Evolutionary conservation across 1,140 invertebrate genomes (phyloP), one percentile per base, ranked within the genome.

Genomic region (Bombus pyrosoma): DNA sequence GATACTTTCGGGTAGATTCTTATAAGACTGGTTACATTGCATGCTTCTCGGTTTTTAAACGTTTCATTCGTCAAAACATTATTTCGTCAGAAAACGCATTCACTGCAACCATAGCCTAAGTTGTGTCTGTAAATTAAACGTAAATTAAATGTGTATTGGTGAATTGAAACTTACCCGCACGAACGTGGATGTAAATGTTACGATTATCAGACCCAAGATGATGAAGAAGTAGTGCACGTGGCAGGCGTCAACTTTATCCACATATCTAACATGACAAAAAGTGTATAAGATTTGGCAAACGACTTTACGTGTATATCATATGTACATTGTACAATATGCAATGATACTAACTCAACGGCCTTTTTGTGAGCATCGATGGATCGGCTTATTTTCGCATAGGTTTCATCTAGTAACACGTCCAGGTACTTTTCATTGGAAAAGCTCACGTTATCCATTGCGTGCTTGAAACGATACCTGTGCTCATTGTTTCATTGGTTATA

Each of bases 381-480:
- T 32, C 18, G 28, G 12, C 10, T 34, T 10, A 79, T 22, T 43
- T 43, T 43, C 39, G 37, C 22, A 18, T 79, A 68, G 32, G 37
- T 25, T 43, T 66, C 15, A 32, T 64, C 39, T 5, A 41, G 32
- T 25, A 43, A 1, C 28, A 1, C 37, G 4, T 13, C 8, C 8
- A 10, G 25, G 2, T 64, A 22, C n/a, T 66, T 78, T 28, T 66
- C 39, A 13, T 66, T 25, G 2, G 0, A 0, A 18, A 43, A 13
- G 1, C 34, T 22, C 3, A 37, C 22, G 15, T 32, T 39, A 25
- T 79, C 77, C 22, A 53, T 5, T 3, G 77, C 77, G 25, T 68
- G 77, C 37, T 79, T 47, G 41, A 79, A 79, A 28, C 43, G 62
- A 32, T 79, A 47, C 32, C 77, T 77, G 25, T 32, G 6, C 28